Conservation (phyloP, 2,797 vertebrate species). For the Pogoniulus pusillus region DNA sequence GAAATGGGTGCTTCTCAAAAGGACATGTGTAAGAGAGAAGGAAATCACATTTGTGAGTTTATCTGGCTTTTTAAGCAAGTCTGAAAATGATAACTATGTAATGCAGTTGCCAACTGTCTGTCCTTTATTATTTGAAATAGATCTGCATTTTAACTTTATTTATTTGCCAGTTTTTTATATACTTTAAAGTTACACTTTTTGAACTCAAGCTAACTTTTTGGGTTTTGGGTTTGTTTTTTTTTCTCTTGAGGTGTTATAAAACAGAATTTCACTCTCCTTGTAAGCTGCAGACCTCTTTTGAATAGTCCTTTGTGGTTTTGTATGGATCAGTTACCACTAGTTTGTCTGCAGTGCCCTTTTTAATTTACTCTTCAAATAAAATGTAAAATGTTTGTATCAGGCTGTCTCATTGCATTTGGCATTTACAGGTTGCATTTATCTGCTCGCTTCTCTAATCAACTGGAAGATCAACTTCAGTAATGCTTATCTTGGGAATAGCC, state of each 20-base stretch:
- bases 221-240: too few species aligned
- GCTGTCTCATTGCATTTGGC: conserved; percentile 47
- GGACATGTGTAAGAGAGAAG: conserved; percentile 28
- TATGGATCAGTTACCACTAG: conserved; percentile 71
- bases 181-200: conserved; percentile 68
- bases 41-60: conserved; percentile 13
- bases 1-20: conserved; percentile 76
- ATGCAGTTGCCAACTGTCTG: conserved; percentile 32
- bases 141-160: conserved; percentile 79
- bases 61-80: conserved; percentile 65
- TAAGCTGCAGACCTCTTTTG: conserved; percentile 58
- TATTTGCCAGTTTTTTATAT: conserved; percentile 78
- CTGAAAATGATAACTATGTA: conserved; percentile 50
- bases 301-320: conserved; percentile 64
- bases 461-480: conserved; percentile 16
- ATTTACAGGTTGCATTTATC: conserved; percentile 2
- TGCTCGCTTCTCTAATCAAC: conserved; percentile 26
- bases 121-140: conserved; percentile 69
- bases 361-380: conserved; percentile 85
- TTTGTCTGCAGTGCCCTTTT: conserved; percentile 68
- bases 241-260: conserved; percentile 61
- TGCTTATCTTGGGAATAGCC: background rate
- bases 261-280: conserved; percentile 55
- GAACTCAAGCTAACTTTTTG: conserved; percentile 69
- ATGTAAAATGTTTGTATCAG: conserved; percentile 78